phyloP scores from a whole-genome alignment of 2,113 vertebrate genomes.

The western clawed frog (Xenopus tropicalis) region DNA sequence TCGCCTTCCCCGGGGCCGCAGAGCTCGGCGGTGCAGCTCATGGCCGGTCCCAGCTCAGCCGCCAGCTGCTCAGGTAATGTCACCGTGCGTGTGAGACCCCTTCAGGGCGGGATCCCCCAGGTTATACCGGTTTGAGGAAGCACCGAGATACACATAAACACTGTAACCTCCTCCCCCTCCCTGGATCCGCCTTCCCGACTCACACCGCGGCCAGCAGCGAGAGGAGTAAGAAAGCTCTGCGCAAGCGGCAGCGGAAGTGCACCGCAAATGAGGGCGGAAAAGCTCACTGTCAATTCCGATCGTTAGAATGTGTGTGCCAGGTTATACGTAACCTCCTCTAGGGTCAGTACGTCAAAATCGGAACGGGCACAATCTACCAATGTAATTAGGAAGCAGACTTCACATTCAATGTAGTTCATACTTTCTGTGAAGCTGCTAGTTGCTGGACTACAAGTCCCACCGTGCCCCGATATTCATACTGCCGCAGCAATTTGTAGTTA shows the following conservation, averaged over 20 bases:
- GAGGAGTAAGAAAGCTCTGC: constrained; percentile 6
- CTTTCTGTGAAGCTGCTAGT: too few species aligned
- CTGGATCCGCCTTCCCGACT: constrained; percentile 40
- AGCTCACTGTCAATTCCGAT: neutral
- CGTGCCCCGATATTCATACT: too few species aligned
- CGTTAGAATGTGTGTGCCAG: neutral
- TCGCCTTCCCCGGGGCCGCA: constrained; percentile 31
- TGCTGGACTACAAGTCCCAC: too few species aligned
- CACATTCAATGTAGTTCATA: neutral
- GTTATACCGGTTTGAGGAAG: constrained; percentile 17
- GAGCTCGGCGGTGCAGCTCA: constrained; percentile 18
- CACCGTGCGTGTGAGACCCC: neutral
- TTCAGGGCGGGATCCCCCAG: neutral
- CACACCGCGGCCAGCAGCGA: constrained; percentile 19
- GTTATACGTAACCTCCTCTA: neutral
- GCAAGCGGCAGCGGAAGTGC: constrained; percentile 12
- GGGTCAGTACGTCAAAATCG: neutral
- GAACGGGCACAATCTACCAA: too few species aligned
- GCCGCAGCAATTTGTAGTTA: too few species aligned
- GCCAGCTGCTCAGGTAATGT: constrained; percentile 4
- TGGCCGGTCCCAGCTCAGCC: constrained; percentile 6
- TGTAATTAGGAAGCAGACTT: too few species aligned
- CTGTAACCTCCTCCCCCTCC: neutral
- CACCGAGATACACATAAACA: constrained; percentile 3
- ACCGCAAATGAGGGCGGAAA: constrained; percentile 6